Evolutionary conservation across 1,140 invertebrate genomes (phyloP).

Genomic region (Mizuhopecten yessoensis): DNA sequence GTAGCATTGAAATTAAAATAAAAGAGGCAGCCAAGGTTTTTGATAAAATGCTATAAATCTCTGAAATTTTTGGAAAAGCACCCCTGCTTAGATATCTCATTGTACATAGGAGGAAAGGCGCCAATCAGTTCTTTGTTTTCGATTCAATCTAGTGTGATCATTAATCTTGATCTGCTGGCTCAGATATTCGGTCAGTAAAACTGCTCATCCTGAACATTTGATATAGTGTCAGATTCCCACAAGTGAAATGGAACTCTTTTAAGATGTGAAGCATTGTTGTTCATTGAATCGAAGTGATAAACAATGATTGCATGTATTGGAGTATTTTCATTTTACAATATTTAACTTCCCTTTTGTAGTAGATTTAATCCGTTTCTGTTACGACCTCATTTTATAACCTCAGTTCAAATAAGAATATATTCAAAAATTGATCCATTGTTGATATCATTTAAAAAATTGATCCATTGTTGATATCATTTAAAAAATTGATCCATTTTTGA

Average conservation of each 20-base stretch:
- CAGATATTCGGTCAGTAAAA: not conserved
- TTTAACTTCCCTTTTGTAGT: not conserved
- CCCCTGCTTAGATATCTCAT: slow-evolving; percentile 2
- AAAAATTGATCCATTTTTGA: no score
- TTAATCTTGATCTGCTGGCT: not conserved
- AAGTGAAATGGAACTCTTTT: not conserved
- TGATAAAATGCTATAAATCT: slow-evolving; percentile 6
- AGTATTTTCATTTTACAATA: not conserved
- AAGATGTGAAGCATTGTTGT: not conserved
- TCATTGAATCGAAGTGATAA: not conserved
- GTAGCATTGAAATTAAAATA: slow-evolving; percentile 4
- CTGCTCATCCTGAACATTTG: not conserved
- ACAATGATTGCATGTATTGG: not conserved
- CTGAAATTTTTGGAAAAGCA: slow-evolving; percentile 24
- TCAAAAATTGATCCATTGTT: not conserved
- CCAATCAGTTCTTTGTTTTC: not conserved
- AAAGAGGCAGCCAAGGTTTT: slow-evolving; percentile 32
- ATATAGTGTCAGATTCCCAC: not conserved
- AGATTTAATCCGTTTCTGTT: no score
- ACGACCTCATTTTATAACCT: no score
- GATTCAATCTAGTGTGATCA: slow-evolving; percentile 23
- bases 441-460: no score
- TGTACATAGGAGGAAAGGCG: not conserved
- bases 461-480: no score
- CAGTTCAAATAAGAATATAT: not conserved